These are phyloP conservation scores for Scaptodrosophila lebanonensis DNA, from an alignment of 1,140 invertebrate species.

Conservation along the genomic window DNA sequence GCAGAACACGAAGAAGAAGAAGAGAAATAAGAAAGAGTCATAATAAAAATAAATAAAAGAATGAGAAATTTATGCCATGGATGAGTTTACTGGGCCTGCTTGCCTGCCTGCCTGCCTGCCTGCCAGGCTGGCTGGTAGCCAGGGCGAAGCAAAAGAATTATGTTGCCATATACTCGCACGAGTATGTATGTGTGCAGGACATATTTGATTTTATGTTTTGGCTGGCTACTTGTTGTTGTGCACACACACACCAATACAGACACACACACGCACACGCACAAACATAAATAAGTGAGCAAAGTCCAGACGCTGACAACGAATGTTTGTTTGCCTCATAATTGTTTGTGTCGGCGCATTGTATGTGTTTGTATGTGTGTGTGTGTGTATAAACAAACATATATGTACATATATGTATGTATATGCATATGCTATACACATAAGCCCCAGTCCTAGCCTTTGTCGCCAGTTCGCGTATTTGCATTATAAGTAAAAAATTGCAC, in stretches of 20 bases:
- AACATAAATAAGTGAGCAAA: too few relatives aligned
- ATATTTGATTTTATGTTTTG: conserved; percentile 28
- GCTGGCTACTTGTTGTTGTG: conserved; percentile 14
- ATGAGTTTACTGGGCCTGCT: background rate
- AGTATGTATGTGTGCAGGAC: too few relatives aligned
- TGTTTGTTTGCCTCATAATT: conserved; percentile 34
- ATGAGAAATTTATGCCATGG: conserved; percentile 42
- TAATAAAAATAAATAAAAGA: conserved; percentile 65
- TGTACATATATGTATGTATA: too few relatives aligned
- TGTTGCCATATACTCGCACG: too few relatives aligned
- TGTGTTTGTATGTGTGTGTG: conserved; percentile 13
- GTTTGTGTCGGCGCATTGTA: conserved; percentile 19
- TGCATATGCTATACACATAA: too few relatives aligned
- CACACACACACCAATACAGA: conserved; percentile 6
- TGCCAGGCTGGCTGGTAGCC: too few relatives aligned
- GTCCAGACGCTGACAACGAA: background rate
- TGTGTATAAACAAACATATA: conserved; percentile 15
- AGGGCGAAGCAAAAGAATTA: too few relatives aligned
- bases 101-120: too few relatives aligned
- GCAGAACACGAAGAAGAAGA: background rate
- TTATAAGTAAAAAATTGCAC: too few relatives aligned
- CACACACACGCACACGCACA: background rate
- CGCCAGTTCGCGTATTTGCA: too few relatives aligned
- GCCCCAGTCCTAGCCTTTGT: too few relatives aligned
- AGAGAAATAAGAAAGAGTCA: conserved; percentile 45